Evolutionary conservation across 2,113 vertebrate genomes (phyloP).

Genomic region (Elachura formosa): DNA sequence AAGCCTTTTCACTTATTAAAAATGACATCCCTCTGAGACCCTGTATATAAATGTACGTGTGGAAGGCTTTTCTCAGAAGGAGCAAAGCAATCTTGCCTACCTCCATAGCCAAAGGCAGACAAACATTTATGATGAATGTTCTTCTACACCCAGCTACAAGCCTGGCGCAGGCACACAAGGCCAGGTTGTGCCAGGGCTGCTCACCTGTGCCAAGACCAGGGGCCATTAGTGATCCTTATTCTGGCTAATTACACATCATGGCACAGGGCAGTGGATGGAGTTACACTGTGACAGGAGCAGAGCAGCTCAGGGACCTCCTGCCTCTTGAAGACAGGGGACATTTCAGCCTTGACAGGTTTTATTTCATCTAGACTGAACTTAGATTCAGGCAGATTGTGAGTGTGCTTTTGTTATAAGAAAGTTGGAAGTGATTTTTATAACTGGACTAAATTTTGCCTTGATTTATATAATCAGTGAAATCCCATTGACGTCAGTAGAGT

Average conservation of each 20-base stretch:
- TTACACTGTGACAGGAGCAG: not conserved
- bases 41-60: not conserved
- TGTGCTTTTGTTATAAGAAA: not conserved
- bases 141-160: not conserved
- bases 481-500: constrained; percentile 54
- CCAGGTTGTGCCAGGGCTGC: not conserved
- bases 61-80: not conserved
- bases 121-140: not conserved
- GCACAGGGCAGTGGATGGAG: not conserved
- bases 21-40: not conserved
- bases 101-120: not conserved
- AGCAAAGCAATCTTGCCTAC: not conserved
- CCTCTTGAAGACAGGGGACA: not conserved
- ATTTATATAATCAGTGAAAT: constrained; percentile 57
- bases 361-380: not conserved
- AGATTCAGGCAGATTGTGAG: not conserved
- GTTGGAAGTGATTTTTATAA: constrained; percentile 43
- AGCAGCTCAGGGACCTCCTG: not conserved
- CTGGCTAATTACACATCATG: not conserved
- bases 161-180: not conserved
- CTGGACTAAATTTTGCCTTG: constrained; percentile 15
- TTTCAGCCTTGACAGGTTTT: not conserved
- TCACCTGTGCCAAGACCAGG: not conserved
- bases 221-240: not conserved
- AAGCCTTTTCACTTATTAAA: not conserved